Base-by-base conservation (phyloP, 2,888 invertebrate genomes). In the Trichacis sp. region DNA sequence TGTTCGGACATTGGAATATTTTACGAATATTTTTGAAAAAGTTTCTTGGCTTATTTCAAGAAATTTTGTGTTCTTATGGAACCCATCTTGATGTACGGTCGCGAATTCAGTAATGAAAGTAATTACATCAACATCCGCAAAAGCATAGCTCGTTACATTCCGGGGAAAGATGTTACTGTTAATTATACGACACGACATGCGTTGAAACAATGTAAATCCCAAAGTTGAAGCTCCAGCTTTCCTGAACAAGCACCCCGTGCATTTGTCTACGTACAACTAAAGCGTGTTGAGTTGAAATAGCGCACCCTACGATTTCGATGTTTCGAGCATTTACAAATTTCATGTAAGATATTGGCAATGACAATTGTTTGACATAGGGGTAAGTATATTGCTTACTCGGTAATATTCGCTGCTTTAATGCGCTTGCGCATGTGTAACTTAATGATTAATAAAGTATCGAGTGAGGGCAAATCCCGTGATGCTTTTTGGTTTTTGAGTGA, bases 381-480 rank as follows among this genome's bases (percentile, higher is more conserved):
- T n/a, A n/a, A n/a, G n/a, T n/a, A n/a, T n/a, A n/a, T n/a, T n/a
- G n/a, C n/a, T n/a, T n/a, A n/a, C n/a, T n/a, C n/a, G n/a, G n/a
- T n/a, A 42, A 18, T 15, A 18, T 4, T 6, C 2, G 11, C 19
- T n/a, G 43, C 8, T 12, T 14, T 17, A n/a, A 12, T 12, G 42
- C 33, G 17, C 11, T 40, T 24, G 38, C 19, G 19, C 36, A 11
- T 54, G 56, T 49, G 48, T 46, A 52, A 50, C 50, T 59, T 58
- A 52, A 62, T 38, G 53, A 53, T 53, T 49, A 29, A 59, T 51
- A 61, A 45, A n/a, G n/a, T 42, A 54, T 64, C 43, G 54, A 57
- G 64, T 78, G 77, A 77, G 76, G 76, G 75, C 73, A 70, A 73
- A 51, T 69, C 71, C 69, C 70, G 70, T 59, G 57, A 70, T 61